Base-by-base conservation (phyloP, 2,797 vertebrate genomes). In the Lutjanus argentimaculatus region DNA sequence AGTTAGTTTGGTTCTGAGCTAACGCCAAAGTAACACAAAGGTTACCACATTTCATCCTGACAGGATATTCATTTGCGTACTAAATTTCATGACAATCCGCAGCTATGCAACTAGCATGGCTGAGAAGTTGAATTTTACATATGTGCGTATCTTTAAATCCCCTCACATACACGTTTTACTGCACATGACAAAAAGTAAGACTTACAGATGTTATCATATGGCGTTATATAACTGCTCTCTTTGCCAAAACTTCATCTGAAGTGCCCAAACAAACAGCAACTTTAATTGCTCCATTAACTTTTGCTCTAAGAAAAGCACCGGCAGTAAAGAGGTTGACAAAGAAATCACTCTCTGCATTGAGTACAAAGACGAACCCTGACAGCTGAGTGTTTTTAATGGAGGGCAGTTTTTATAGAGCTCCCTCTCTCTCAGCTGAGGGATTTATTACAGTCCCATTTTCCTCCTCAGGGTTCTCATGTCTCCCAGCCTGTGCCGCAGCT, bases 381-480 rank as follows among this genome's bases (percentile, higher is more conserved):
- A 91, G 79, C 77, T 65, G 75, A 86, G 67, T 76, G 81, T 85
- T 91, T 93, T 92, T 82, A 91, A 83, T 66, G 76, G 79, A 86
- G 80, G 63, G 57, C 62, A 79, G 77, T 87, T 92, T 91, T 94
- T 91, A 94, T 77, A 75, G 85, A 70, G 74, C 58, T 78, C 73
- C 21, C 36, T 67, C 77, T 80, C 64, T 57, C 64, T 57, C 15
- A 36, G 78, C 72, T 89, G 83, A 93, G 80, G 84, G 90, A 93
- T 95, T 95, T 93, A 95, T 93, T 88, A 81, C 77, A 89, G 83
- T 80, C 84, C 82, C 79, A 52, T 59, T 88, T 87, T 89, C 79
- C 69, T 89, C 88, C 86, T 74, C 36, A 57, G 89, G 80, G 84
- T 61, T 83, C 87, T 92, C 77, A 36, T 78, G 74, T 94, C 90